These are phyloP conservation scores for Pimephales promelas DNA, from an alignment of 2,113 vertebrate genomes.

Conservation along the genomic window DNA sequence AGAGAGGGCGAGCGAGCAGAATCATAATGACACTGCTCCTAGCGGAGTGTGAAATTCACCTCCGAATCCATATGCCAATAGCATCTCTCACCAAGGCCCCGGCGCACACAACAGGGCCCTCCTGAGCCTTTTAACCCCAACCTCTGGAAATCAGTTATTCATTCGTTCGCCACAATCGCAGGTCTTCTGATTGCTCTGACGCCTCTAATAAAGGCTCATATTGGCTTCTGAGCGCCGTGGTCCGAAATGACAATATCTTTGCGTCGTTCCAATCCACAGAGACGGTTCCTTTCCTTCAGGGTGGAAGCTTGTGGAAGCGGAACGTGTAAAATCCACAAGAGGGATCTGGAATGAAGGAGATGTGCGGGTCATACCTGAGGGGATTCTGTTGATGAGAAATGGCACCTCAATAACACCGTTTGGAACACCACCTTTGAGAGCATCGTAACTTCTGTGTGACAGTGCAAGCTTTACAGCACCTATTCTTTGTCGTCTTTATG, in stretches of 20 bases:
- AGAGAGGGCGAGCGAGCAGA: constrained; percentile 15
- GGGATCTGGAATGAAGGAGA: constrained; percentile 24
- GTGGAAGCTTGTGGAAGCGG: constrained; percentile 24
- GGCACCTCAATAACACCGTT: constrained; percentile 25
- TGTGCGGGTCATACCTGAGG: constrained; percentile 31
- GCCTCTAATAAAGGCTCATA: constrained; percentile 42
- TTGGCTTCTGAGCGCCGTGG: constrained; percentile 21
- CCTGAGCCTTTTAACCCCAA: constrained; percentile 47
- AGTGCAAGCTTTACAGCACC: constrained; percentile 1
- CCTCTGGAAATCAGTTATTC: constrained; percentile 43
- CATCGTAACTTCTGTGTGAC: constrained; percentile 6
- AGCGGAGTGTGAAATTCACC: constrained; percentile 47
- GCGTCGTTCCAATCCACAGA: constrained; percentile 26
- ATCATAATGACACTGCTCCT: constrained; percentile 46
- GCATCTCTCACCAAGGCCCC: constrained; percentile 17
- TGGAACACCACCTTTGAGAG: constrained; percentile 26
- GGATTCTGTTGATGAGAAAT: constrained; percentile 41
- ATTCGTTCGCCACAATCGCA: constrained; percentile 6
- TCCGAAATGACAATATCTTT: constrained; percentile 38
- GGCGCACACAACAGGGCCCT: neutral
- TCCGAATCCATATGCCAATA: constrained; percentile 42
- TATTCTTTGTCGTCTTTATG: constrained; percentile 31
- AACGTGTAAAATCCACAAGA: constrained; percentile 27
- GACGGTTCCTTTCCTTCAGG: constrained; percentile 30
- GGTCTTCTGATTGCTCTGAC: constrained; percentile 33